Evolutionary conservation across 2,113 vertebrate species (phyloP), one percentile per base, ranked within the genome.

Genomic region (Cygnus buccinator): DNA sequence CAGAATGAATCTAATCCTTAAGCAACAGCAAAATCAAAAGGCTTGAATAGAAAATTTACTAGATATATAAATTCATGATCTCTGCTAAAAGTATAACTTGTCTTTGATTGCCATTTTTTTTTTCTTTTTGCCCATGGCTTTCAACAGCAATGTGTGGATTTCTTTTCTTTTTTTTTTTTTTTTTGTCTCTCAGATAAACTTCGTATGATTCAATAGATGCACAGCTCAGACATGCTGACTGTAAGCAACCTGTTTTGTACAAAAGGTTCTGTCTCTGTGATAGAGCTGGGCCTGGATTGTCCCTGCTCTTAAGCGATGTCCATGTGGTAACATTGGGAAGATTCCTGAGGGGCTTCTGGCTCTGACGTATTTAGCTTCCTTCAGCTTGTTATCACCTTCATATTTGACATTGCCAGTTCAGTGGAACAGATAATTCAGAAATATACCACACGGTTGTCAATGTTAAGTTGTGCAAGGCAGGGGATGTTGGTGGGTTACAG

Each of bases 341-440:
- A 31, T 78, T 31, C 28, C 57, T 37, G 26, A 37, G 75, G 28
- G 54, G 68, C 43, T 76, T 77, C 35, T 61, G 88, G 37, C 72
- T 96, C 63, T 91, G 85, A 95, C 2, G 3, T 71, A 18, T 55
- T 90, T 59, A 9, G 68, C 77, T 93, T 93, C 85, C 85, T 95
- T 95, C 93, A 91, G 78, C 87, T 93, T 63, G 41, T 88, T 94
- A 90, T 96, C 54, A 0, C 57, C 65, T 88, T 94, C 59, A 44
- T 66, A 46, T 86, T 75, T 95, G 85, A 84, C 63, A n/a, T 25
- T 78, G 46, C 55, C 79, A 86, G 65, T 63, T 90, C 26, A 61
- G 48, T 55, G 83, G 54, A 92, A 87, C 73, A 73, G 88, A 75
- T 77, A 84, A 90, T 62, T 68, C 44, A 88, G 58, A 90, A 94